These are phyloP conservation scores for Cataglyphis hispanica DNA, from an alignment of 1,140 invertebrate genomes.

Conservation along the genomic window DNA sequence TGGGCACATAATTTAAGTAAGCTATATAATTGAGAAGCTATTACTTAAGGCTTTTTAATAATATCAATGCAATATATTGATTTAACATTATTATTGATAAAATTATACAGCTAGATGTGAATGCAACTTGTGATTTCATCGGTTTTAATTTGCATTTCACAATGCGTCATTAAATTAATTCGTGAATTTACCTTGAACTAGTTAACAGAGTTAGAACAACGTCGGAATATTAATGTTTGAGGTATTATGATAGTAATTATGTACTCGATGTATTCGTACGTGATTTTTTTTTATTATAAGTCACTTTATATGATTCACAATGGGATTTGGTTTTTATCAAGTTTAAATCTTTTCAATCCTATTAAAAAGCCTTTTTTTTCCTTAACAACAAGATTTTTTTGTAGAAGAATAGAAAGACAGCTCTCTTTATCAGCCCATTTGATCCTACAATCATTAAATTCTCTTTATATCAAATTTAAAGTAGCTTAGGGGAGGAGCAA, in stretches of 20 bases:
- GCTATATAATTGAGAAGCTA: background rate
- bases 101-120: background rate
- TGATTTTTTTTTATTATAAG: conserved; percentile 18
- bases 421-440: conserved; percentile 24
- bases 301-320: conserved; percentile 12
- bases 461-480: conserved; percentile 25
- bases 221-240: background rate
- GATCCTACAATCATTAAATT: conserved; percentile 26
- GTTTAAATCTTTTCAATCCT: conserved; percentile 22
- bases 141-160: background rate
- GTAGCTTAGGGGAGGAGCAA: conserved; percentile 6
- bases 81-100: background rate
- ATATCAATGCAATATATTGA: background rate
- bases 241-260: too few species aligned
- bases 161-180: background rate
- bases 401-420: conserved; percentile 4
- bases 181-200: conserved; percentile 3
- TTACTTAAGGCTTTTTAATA: background rate
- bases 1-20: background rate
- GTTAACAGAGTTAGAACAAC: background rate
- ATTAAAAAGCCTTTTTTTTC: conserved; percentile 28
- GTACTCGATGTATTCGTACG: background rate
- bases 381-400: background rate
- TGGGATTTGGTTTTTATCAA: conserved; percentile 9
- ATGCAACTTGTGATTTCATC: background rate